A percentile compares a stretch with the other conserved stretches of the same genome.
These are phyloP conservation scores for Catharus fuscescens DNA, from an alignment of 2,113 vertebrate species.

Conservation along the genomic window DNA sequence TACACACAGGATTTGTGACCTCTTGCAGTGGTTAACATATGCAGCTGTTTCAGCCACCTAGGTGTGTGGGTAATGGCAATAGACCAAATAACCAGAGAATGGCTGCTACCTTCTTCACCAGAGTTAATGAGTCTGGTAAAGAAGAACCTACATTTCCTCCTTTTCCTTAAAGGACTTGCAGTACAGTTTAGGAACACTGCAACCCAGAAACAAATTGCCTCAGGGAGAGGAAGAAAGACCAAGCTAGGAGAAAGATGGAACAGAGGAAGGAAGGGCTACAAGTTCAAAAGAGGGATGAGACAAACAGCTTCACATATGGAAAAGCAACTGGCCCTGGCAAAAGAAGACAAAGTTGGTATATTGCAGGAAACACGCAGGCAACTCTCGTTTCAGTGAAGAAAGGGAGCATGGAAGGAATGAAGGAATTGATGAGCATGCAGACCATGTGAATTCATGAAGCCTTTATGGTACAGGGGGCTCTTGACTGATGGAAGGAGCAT, in stretches of 20 bases:
- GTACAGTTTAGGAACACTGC: neutral
- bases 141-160: neutral
- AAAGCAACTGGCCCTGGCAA: neutral
- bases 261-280: neutral
- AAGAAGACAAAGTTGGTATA: neutral
- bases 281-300: neutral
- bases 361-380: neutral
- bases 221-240: neutral
- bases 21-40: neutral
- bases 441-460: neutral
- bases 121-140: neutral
- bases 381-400: neutral
- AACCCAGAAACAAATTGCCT: neutral
- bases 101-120: neutral
- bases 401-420: neutral
- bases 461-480: accelerated
- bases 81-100: neutral
- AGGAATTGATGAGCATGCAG: neutral
- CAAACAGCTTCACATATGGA: neutral
- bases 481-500: neutral
- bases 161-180: neutral
- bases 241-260: neutral
- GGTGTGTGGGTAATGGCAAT: neutral
- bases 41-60: neutral
- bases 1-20: neutral